A percentile compares a stretch with the other conserved stretches of the same genome.
Evolutionary conservation across 2,888 invertebrate genomes (phyloP).

Genomic region (Trichopria drosophilae): DNA sequence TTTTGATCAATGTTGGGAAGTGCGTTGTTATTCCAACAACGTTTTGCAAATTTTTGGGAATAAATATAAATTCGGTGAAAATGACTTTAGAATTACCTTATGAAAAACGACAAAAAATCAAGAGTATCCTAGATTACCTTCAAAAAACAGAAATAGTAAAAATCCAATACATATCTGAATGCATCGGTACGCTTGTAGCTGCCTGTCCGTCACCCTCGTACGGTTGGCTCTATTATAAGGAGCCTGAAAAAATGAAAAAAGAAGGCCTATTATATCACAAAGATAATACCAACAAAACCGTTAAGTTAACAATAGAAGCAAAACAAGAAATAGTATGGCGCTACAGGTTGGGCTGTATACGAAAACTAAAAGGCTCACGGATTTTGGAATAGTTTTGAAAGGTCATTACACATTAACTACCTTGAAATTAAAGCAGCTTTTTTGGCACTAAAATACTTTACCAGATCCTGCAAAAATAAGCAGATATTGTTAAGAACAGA

Average conservation of each 20-base stretch:
- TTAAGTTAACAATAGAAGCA: background rate
- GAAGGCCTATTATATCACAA: too few species aligned
- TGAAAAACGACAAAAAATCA: background rate
- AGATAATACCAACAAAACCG: too few species aligned
- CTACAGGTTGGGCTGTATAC: background rate
- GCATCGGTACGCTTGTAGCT: conserved; percentile 22
- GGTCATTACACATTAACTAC: background rate
- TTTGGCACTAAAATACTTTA: too few species aligned
- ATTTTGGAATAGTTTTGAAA: background rate
- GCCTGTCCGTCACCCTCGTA: conserved; percentile 24
- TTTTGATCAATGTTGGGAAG: background rate
- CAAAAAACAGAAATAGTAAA: too few species aligned
- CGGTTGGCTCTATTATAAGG: conserved; percentile 22
- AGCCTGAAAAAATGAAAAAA: background rate
- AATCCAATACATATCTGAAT: too few species aligned
- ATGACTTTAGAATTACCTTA: conserved; percentile 1
- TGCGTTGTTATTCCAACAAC: background rate
- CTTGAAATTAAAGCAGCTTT: too few species aligned
- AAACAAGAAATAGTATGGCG: background rate
- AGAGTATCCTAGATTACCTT: background rate
- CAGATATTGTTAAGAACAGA: background rate
- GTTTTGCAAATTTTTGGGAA: background rate
- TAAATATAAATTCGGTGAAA: background rate
- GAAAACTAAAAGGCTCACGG: background rate
- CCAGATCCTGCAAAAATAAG: background rate